Conservation (phyloP, 92 coral and sea anemone species). For the Parazoanthus darwini region DNA sequence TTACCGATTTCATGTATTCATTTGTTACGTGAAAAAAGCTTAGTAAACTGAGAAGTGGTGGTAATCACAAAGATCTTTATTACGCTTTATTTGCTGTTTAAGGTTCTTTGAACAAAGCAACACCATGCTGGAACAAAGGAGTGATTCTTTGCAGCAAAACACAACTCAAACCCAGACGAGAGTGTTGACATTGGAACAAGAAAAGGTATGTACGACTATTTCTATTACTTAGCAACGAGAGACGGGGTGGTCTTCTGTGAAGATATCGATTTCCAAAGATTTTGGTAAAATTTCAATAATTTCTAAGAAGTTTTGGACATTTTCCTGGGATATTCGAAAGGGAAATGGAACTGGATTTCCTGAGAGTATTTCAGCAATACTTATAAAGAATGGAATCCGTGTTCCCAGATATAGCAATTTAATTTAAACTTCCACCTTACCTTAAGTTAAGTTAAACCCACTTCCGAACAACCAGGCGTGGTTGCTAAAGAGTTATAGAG, state of each 20-base stretch:
- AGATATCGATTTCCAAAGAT: too few relatives aligned
- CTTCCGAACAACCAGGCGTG: too few relatives aligned
- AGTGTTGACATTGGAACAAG: constrained; percentile 86
- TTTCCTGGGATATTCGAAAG: too few relatives aligned
- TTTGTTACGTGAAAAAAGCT: background rate
- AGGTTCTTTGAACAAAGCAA: constrained; percentile 98
- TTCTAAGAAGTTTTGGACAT: too few relatives aligned
- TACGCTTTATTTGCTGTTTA: background rate
- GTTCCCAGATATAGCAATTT: too few relatives aligned
- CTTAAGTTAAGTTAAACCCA: too few relatives aligned
- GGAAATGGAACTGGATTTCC: too few relatives aligned
- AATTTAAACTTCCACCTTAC: too few relatives aligned
- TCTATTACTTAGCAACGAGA: background rate
- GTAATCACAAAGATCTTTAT: background rate
- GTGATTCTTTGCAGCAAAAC: constrained; percentile 89
- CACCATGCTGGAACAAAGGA: constrained; percentile 94
- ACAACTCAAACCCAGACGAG: constrained; percentile 88
- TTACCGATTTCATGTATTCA: background rate
- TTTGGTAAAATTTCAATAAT: too few relatives aligned
- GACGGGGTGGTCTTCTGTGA: background rate
- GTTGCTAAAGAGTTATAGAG: too few relatives aligned
- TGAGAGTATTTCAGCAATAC: too few relatives aligned
- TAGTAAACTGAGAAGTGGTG: background rate
- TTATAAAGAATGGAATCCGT: too few relatives aligned
- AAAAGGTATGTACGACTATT: constrained; percentile 59